Percentiles rank a stretch among this genome's conserved stretches.
Evolutionary conservation across 2,113 vertebrate genomes (phyloP).

Genomic region (Fulica atra): DNA sequence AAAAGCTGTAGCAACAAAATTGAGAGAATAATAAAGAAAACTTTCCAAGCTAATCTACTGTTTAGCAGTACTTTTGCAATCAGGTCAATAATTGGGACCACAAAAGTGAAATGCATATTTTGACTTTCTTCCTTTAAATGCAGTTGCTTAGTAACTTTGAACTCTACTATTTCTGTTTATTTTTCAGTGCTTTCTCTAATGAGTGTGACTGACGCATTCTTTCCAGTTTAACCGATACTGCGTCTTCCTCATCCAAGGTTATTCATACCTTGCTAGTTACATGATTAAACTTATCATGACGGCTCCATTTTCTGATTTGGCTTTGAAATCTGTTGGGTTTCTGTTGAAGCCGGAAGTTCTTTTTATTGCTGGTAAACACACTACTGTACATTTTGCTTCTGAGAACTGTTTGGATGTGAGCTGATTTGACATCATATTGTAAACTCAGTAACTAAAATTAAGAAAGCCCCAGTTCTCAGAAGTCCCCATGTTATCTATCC

Average conservation of each 20-base stretch:
- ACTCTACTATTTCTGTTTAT: not conserved
- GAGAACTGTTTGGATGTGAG: not conserved
- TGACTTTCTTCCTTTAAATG: not conserved
- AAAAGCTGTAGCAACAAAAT: not conserved
- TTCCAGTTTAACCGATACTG: not conserved
- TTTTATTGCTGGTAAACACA: not conserved
- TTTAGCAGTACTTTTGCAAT: not conserved
- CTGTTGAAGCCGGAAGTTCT: not conserved
- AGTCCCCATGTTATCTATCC: not conserved
- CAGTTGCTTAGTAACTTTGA: not conserved
- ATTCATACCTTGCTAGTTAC: slow-evolving; percentile 2
- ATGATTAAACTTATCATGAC: slow-evolving; percentile 13
- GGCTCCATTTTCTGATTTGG: not conserved
- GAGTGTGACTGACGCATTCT: not conserved
- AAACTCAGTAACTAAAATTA: not conserved
- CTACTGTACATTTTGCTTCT: not conserved
- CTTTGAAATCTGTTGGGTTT: not conserved
- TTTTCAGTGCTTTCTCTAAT: not conserved
- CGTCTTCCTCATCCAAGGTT: not conserved
- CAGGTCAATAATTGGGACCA: not conserved
- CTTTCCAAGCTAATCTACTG: not conserved
- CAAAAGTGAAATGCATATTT: not conserved
- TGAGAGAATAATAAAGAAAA: not conserved
- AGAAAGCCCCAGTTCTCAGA: not conserved
- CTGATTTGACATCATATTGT: not conserved